These are phyloP conservation scores for Rhopalosiphum maidis DNA, from an alignment of 1,140 invertebrate species.

Conservation along the genomic window DNA sequence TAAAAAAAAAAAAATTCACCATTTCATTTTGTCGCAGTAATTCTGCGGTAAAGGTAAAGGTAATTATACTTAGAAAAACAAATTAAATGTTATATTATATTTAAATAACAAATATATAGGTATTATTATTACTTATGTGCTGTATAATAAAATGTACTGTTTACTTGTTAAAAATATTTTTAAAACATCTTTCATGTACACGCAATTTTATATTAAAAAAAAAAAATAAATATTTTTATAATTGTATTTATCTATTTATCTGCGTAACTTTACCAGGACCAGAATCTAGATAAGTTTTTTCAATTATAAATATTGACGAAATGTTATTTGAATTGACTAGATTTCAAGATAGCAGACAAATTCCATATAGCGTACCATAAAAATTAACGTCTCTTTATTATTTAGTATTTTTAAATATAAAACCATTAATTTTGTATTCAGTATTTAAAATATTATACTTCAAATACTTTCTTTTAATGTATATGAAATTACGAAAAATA, in stretches of 20 bases:
- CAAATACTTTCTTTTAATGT: background rate
- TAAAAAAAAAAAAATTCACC: background rate
- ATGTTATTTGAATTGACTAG: background rate
- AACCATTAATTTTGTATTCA: too few relatives aligned
- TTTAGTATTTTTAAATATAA: too few relatives aligned
- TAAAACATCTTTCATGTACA: too few relatives aligned
- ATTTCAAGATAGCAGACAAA: background rate
- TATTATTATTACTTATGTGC: background rate
- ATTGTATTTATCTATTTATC: too few relatives aligned
- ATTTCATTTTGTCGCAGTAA: too few relatives aligned
- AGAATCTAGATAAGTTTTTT: background rate
- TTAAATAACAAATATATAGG: background rate
- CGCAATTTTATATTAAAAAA: too few relatives aligned
- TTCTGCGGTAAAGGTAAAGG: too few relatives aligned
- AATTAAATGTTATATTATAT: background rate
- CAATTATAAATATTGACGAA: background rate
- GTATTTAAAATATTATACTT: background rate
- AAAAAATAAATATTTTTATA: too few relatives aligned
- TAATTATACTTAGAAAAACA: background rate
- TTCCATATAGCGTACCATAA: too few relatives aligned
- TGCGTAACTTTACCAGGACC: background rate
- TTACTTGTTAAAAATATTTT: too few relatives aligned
- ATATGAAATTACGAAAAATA: too few relatives aligned
- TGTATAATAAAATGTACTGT: background rate
- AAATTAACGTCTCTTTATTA: too few relatives aligned